A percentile compares a stretch with the other conserved stretches of the same genome.
These are phyloP conservation scores for Macaca nemestrina DNA, from an alignment of 2,113 vertebrate genomes.

Conservation along the genomic window DNA sequence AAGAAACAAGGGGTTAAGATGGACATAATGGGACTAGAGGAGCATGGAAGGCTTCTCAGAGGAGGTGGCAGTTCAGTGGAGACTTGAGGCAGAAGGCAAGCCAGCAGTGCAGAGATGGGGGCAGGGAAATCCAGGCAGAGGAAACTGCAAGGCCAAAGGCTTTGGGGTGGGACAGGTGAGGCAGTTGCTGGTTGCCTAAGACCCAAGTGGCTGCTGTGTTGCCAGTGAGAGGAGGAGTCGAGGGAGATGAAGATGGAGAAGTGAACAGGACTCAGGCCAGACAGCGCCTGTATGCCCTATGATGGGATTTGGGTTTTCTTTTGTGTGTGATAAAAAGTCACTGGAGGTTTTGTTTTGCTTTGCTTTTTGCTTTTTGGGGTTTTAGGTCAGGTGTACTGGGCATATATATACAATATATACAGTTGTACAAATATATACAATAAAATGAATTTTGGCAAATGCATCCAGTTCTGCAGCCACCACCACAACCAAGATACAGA, in stretches of 20 bases:
- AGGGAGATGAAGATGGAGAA: background rate
- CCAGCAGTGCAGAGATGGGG: background rate
- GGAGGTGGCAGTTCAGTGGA: background rate
- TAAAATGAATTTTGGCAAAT: constrained; percentile 6
- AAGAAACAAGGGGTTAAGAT: background rate
- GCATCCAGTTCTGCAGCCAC: background rate
- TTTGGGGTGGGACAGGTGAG: background rate
- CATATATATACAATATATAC: background rate
- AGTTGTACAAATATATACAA: background rate
- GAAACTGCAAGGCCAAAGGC: background rate
- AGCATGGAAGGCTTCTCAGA: background rate
- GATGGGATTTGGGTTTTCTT: background rate
- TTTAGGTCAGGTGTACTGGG: background rate
- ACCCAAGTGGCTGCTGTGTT: background rate
- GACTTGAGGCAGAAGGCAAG: background rate
- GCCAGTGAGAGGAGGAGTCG: background rate
- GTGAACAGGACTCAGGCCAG: background rate
- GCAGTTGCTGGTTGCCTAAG: background rate
- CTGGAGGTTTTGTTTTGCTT: background rate
- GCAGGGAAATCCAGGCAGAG: background rate
- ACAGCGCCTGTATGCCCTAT: background rate
- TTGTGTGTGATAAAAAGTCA: background rate
- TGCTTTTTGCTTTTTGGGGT: background rate
- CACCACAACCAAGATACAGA: background rate
- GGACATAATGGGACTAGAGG: background rate